phyloP scores from a whole-genome alignment of 2,888 invertebrate genomes.

The Heliconius ismenius region DNA sequence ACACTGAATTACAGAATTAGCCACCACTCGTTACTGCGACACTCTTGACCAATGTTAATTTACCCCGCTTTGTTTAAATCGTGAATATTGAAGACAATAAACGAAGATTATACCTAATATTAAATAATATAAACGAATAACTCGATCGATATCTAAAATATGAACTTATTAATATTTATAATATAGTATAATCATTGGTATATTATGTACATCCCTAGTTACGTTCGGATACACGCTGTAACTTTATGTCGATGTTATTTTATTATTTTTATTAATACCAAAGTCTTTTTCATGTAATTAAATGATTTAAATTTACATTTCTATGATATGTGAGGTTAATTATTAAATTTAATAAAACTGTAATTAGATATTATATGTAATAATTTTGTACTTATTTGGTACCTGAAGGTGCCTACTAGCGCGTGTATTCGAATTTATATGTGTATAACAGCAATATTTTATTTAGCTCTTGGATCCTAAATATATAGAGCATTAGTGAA shows the following conservation, averaged over 20 bases:
- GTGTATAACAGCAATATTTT: constrained; percentile 39
- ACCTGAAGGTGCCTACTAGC: constrained; percentile 23
- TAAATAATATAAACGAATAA: constrained; percentile 73
- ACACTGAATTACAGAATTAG: constrained; percentile 58
- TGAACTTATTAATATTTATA: constrained; percentile 72
- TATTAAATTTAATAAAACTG: constrained; percentile 27
- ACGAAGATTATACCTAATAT: constrained; percentile 79
- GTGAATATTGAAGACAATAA: constrained; percentile 80
- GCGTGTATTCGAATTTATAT: constrained; percentile 40
- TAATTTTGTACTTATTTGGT: constrained; percentile 28
- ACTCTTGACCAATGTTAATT: constrained; percentile 53
- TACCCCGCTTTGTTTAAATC: constrained; percentile 71
- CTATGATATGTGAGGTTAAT: constrained; percentile 25
- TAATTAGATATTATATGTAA: constrained; percentile 13
- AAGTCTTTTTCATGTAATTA: constrained; percentile 35
- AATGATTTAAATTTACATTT: constrained; percentile 30
- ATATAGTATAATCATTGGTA: constrained; percentile 44
- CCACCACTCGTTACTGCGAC: constrained; percentile 75
- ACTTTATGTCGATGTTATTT: constrained; percentile 26
- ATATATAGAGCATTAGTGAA: constrained; percentile 31
- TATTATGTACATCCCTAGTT: constrained; percentile 40
- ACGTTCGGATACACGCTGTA: constrained; percentile 51
- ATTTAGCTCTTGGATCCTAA: constrained; percentile 39
- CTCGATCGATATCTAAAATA: constrained; percentile 75
- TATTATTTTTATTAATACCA: constrained; percentile 32